phyloP scores from a whole-genome alignment of 2,113 vertebrate genomes.

The Amphilophus citrinellus region DNA sequence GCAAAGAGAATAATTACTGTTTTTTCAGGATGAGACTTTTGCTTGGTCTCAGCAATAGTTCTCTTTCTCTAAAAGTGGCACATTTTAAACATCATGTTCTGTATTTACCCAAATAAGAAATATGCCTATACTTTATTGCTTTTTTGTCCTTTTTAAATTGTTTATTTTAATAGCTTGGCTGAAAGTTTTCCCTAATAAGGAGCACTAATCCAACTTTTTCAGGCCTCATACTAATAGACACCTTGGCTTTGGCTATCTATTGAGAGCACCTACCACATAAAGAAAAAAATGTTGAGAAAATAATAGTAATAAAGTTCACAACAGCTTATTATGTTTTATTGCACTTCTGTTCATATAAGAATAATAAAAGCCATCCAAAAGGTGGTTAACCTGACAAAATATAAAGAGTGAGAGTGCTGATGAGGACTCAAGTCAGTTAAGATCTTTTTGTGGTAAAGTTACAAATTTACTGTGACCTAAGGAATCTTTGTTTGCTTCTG shows the following conservation, averaged over 20 bases:
- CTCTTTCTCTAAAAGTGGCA: too few species aligned
- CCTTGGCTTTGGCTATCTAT: not conserved
- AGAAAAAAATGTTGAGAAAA: not conserved
- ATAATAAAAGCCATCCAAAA: not conserved
- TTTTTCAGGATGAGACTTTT: constrained; percentile 1
- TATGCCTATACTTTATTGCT: not conserved
- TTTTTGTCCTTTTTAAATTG: not conserved
- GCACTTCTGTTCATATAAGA: not conserved
- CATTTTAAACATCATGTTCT: not conserved
- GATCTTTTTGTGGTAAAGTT: not conserved
- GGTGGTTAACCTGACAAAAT: not conserved
- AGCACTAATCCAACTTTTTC: not conserved
- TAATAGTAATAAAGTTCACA: not conserved
- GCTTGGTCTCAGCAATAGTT: not conserved
- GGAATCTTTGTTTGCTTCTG: not conserved
- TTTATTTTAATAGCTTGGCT: not conserved
- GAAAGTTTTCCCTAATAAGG: not conserved
- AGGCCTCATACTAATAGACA: not conserved
- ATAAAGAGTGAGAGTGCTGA: not conserved
- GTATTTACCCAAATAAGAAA: not conserved
- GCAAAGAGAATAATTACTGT: constrained; percentile 10
- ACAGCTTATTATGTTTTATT: not conserved
- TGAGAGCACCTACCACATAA: not conserved
- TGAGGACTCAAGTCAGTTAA: not conserved
- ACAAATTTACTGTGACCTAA: not conserved